Evolutionary conservation across 2,113 vertebrate genomes (phyloP).

Genomic region (Aegotheles bennettii): DNA sequence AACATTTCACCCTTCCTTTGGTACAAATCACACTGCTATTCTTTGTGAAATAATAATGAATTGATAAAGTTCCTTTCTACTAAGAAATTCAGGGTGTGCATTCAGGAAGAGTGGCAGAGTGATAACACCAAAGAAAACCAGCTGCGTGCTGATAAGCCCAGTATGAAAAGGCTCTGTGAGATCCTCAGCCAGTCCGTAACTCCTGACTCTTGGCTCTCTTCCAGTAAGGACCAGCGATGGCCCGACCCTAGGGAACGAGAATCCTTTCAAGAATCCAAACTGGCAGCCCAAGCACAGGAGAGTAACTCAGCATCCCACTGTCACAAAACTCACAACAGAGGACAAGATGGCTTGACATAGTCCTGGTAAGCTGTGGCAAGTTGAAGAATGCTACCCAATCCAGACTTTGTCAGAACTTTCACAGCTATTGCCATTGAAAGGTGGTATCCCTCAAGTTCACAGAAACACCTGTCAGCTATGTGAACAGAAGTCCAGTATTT

Average conservation of each 20-base stretch:
- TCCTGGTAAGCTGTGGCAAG: background rate
- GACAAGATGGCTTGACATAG: background rate
- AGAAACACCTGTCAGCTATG: background rate
- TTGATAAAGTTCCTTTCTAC: constrained; percentile 52
- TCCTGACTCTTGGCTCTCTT: background rate
- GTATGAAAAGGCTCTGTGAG: background rate
- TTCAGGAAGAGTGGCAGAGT: constrained; percentile 41
- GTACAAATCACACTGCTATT: constrained; percentile 41
- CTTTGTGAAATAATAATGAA: constrained; percentile 57
- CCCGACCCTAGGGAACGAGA: background rate
- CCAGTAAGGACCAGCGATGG: background rate
- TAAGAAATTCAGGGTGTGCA: constrained; percentile 51
- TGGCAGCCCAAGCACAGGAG: background rate
- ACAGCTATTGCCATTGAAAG: background rate
- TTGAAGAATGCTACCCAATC: background rate
- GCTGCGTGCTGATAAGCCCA: constrained; percentile 37
- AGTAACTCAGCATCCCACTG: background rate
- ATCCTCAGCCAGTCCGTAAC: background rate
- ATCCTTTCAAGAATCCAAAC: background rate
- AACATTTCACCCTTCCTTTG: constrained; percentile 61
- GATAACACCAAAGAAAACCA: constrained; percentile 25
- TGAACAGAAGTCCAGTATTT: background rate
- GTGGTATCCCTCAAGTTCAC: background rate
- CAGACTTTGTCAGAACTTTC: background rate
- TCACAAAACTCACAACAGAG: background rate